Percentiles rank a stretch among this genome's conserved stretches.
These are phyloP conservation scores for Euzophera pinguis DNA, from an alignment of 2,888 invertebrate species.

Conservation along the genomic window DNA sequence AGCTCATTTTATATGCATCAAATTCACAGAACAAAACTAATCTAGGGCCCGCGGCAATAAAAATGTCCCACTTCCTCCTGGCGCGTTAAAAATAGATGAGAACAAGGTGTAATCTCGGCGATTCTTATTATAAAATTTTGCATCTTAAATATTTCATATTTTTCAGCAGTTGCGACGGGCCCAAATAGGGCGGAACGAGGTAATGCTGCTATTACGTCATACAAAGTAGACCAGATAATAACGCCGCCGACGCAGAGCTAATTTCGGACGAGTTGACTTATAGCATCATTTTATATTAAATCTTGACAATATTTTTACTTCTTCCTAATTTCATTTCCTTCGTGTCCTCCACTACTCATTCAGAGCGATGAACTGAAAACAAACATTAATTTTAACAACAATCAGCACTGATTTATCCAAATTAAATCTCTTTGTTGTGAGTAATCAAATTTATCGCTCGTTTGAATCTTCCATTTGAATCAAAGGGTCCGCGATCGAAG, in stretches of 20 bases:
- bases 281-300: slow-evolving; percentile 8
- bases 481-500: slow-evolving; percentile 47
- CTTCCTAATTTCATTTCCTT: slow-evolving; percentile 14
- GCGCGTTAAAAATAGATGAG: slow-evolving; percentile 72
- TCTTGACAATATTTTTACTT: slow-evolving; percentile 17
- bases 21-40: slow-evolving; percentile 78
- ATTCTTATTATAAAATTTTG: slow-evolving; percentile 75
- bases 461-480: slow-evolving; percentile 69
- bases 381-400: slow-evolving; percentile 62
- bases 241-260: slow-evolving; percentile 25
- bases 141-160: slow-evolving; percentile 71
- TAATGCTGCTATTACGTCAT: slow-evolving; percentile 53
- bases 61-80: slow-evolving; percentile 70
- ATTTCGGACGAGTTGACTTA: slow-evolving; percentile 16
- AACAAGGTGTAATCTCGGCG: slow-evolving; percentile 74
- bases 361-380: slow-evolving; percentile 37
- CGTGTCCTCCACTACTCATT: slow-evolving; percentile 30
- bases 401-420: slow-evolving; percentile 74
- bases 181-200: slow-evolving; percentile 35
- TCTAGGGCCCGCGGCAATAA: slow-evolving; percentile 73
- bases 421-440: slow-evolving; percentile 73
- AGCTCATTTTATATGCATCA: slow-evolving; percentile 78
- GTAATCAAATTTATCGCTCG: slow-evolving; percentile 76
- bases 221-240: slow-evolving; percentile 47
- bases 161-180: slow-evolving; percentile 55